phyloP scores from a whole-genome alignment of 2,113 vertebrate species.

The Grammomys dolichurus region DNA sequence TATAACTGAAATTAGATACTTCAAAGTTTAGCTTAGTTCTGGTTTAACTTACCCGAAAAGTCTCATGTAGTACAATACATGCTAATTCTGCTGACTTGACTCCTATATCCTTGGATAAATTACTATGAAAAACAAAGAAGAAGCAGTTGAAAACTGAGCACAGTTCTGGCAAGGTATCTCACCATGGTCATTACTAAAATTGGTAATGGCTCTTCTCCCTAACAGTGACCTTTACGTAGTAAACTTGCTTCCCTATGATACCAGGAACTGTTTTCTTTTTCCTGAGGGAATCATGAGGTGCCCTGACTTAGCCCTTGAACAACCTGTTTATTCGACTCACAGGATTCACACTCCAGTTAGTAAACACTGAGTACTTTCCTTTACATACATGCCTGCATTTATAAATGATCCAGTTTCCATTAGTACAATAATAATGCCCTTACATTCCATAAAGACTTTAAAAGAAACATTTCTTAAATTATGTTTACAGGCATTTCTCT shows the following conservation, averaged over 20 bases:
- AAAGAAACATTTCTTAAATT: neutral
- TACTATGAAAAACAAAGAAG: neutral
- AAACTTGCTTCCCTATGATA: neutral
- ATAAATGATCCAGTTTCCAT: neutral
- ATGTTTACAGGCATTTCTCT: neutral
- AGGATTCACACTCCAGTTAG: neutral
- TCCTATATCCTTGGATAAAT: neutral
- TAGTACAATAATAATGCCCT: neutral
- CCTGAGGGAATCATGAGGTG: fast-evolving
- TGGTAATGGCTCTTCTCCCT: neutral
- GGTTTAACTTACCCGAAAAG: neutral
- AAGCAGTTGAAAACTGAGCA: neutral
- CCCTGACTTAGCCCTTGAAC: neutral
- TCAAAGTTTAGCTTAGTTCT: neutral
- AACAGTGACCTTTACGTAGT: neutral
- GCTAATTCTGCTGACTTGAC: neutral
- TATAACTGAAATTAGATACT: conserved; percentile 15
- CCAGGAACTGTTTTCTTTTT: neutral
- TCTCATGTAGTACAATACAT: neutral
- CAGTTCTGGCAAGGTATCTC: neutral
- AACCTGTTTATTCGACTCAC: neutral
- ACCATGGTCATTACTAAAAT: neutral
- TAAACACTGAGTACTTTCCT: neutral
- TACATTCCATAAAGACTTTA: neutral
- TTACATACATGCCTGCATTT: neutral